Evolutionary conservation across 2,113 vertebrate species (phyloP).

Genomic region (Anarhynchus alexandrinus): DNA sequence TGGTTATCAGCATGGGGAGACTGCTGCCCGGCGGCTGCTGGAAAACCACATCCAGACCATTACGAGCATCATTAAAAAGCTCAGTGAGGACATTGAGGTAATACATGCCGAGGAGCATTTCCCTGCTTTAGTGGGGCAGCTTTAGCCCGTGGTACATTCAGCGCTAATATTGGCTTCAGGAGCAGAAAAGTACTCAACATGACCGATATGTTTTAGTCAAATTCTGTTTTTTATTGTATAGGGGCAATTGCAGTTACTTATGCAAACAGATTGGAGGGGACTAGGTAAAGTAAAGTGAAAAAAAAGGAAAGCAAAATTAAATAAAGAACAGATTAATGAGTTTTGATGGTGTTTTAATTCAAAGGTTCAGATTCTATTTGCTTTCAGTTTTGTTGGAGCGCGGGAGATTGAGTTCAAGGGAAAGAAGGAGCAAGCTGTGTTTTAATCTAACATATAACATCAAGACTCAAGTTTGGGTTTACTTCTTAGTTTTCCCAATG

Average conservation of each 20-base stretch:
- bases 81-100: constrained; percentile 82
- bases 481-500: background rate
- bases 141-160: background rate
- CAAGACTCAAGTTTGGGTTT: background rate
- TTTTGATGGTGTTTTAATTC: background rate
- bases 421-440: background rate
- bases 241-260: background rate
- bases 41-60: constrained; percentile 82
- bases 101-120: rapidly evolving
- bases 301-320: background rate
- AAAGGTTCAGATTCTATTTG: background rate
- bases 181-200: background rate
- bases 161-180: background rate
- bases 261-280: background rate
- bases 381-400: background rate
- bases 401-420: background rate
- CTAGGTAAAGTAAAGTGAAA: background rate
- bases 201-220: background rate
- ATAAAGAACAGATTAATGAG: background rate
- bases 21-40: constrained; percentile 72
- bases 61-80: constrained; percentile 80
- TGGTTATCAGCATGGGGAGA: constrained; percentile 63
- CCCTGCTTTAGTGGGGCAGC: background rate
- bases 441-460: rapidly evolving
- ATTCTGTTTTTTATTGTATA: background rate